phyloP scores from a whole-genome alignment of 2,797 vertebrate species.

The Chiroxiphia lanceolata region DNA sequence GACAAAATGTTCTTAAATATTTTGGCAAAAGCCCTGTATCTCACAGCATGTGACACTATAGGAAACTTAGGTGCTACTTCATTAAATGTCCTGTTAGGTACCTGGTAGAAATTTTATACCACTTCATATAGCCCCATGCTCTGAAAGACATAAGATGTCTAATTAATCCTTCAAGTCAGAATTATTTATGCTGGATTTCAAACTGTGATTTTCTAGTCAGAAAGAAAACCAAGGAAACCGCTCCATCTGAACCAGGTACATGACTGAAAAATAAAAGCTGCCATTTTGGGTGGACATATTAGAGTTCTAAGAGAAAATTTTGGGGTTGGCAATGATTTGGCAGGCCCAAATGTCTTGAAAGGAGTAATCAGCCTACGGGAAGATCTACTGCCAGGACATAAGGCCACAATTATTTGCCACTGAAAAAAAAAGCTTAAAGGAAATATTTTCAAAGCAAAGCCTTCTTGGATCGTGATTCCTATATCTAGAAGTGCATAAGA shows the following conservation, averaged over 20 bases:
- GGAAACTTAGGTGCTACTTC: neutral
- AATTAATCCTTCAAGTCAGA: neutral
- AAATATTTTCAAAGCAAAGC: neutral
- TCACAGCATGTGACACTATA: rapidly evolving
- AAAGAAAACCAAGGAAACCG: neutral
- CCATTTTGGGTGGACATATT: neutral
- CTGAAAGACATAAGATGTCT: neutral
- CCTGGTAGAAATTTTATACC: neutral
- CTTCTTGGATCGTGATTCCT: neutral
- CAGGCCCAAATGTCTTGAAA: neutral
- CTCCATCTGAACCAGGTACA: neutral
- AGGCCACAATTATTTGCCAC: neutral
- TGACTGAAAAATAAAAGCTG: neutral
- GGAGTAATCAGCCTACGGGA: neutral
- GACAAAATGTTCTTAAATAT: neutral
- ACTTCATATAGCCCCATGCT: neutral
- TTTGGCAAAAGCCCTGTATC: neutral
- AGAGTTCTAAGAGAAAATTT: neutral
- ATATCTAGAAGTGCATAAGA: neutral
- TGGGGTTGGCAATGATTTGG: neutral
- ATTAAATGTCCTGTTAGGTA: neutral
- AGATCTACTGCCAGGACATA: neutral
- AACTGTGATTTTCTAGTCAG: neutral
- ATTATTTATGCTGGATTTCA: neutral
- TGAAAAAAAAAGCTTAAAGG: neutral